phyloP scores from a whole-genome alignment of 2,888 invertebrate species.

The Mythimna ferrago region DNA sequence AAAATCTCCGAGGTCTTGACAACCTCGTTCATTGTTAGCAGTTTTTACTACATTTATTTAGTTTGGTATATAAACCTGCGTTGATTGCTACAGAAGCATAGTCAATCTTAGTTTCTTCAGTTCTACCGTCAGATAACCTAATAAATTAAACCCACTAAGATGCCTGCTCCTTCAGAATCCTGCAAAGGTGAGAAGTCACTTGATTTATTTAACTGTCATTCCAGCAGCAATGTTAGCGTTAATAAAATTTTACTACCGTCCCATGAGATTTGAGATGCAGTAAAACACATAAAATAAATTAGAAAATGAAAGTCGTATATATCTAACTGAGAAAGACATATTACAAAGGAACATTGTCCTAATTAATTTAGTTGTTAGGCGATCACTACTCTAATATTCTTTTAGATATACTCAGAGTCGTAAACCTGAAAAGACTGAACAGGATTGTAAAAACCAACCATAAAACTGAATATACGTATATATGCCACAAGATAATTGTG shows the following conservation, averaged over 20 bases:
- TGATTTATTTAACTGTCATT: background rate
- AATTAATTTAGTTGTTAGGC: too few species aligned
- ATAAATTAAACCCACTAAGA: slow-evolving; percentile 67
- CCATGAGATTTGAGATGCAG: background rate
- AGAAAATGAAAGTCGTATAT: too few species aligned
- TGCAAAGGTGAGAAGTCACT: slow-evolving; percentile 87
- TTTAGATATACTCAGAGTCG: too few species aligned
- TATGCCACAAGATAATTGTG: too few species aligned
- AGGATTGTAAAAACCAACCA: too few species aligned
- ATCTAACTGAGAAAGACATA: too few species aligned
- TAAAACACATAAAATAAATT: too few species aligned
- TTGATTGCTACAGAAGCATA: slow-evolving; percentile 53
- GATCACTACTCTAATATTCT: too few species aligned
- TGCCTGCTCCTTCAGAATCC: slow-evolving; percentile 90
- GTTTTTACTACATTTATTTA: slow-evolving; percentile 69
- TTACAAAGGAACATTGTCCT: too few species aligned
- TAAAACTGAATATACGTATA: too few species aligned
- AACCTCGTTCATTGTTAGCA: slow-evolving; percentile 71
- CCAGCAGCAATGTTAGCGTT: too few species aligned
- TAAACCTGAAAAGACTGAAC: too few species aligned
- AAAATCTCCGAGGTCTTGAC: slow-evolving; percentile 70
- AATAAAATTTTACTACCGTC: background rate
- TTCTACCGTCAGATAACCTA: slow-evolving; percentile 24
- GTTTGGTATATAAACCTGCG: slow-evolving; percentile 66
- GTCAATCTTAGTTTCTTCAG: slow-evolving; percentile 41